Evolutionary conservation across 2,113 vertebrate species (phyloP).

Genomic region (Tiliqua scincoides): DNA sequence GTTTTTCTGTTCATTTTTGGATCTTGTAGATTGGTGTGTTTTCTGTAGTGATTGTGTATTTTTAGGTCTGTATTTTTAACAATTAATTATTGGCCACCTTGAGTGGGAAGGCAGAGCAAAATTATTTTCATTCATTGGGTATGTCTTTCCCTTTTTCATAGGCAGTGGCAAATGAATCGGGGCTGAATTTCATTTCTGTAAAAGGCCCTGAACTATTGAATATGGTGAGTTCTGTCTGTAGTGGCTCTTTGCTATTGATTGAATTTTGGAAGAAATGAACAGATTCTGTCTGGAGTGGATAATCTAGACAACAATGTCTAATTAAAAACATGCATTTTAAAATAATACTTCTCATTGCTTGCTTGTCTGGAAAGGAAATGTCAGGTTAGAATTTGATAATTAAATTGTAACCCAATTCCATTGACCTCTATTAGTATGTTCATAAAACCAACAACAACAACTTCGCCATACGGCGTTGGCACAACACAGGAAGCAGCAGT

Average conservation of each 20-base stretch:
- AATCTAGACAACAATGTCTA: background rate
- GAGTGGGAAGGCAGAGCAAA: background rate
- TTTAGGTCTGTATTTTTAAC: background rate
- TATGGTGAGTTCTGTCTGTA: constrained; percentile 84
- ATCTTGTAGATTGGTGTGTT: background rate
- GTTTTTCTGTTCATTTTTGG: background rate
- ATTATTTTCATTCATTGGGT: background rate
- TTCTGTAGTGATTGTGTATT: background rate
- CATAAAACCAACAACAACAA: background rate
- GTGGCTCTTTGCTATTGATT: constrained; percentile 15
- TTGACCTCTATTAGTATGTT: background rate
- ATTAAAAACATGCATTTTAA: background rate
- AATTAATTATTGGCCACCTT: background rate
- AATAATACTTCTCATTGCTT: background rate
- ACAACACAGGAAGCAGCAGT: too few relatives aligned
- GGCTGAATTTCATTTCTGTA: constrained; percentile 98
- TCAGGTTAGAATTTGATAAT: background rate
- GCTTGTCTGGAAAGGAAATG: background rate
- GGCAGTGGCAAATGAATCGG: constrained; percentile 97
- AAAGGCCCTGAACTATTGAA: constrained; percentile 97
- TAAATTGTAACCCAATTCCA: background rate
- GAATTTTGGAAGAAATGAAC: constrained; percentile 32
- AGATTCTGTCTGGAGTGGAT: background rate
- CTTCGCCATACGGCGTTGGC: too few relatives aligned
- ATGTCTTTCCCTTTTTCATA: constrained; percentile 66